Evolutionary conservation across 2,888 invertebrate genomes (phyloP).

Genomic region (Sepioteuthis lessoniana): DNA sequence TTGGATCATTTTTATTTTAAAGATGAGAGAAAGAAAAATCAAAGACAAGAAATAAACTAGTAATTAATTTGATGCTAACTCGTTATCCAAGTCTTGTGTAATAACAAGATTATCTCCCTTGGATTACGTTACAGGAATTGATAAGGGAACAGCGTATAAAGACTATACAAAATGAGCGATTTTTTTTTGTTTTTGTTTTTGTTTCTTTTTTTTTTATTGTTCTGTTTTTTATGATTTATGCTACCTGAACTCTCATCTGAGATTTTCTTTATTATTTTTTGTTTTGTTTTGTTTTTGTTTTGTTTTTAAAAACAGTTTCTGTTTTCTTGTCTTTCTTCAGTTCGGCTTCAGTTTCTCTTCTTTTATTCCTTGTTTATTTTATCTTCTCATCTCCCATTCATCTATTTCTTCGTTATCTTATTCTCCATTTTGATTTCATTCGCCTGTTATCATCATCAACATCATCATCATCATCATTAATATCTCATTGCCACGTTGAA

Average conservation of each 20-base stretch:
- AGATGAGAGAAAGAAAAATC: background rate
- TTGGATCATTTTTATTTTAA: background rate
- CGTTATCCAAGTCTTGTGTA: background rate
- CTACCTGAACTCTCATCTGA: too few species aligned
- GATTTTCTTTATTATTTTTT: too few species aligned
- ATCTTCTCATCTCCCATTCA: too few species aligned
- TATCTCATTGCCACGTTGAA: too few species aligned
- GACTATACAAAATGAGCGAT: background rate
- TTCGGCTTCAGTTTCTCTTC: too few species aligned
- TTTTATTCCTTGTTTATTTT: too few species aligned
- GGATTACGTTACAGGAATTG: background rate
- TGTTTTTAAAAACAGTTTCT: too few species aligned
- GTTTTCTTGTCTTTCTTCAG: too few species aligned
- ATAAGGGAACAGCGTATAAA: background rate
- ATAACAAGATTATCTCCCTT: constrained; percentile 33
- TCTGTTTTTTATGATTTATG: background rate
- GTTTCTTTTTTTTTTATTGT: background rate
- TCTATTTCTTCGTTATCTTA: too few species aligned
- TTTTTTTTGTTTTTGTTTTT: background rate
- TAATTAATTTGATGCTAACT: constrained; percentile 4
- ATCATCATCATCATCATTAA: background rate
- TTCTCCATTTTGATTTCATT: background rate
- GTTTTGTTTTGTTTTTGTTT: too few species aligned
- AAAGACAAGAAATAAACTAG: background rate
- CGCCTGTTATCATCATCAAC: background rate